Base-by-base conservation (phyloP, 2,113 vertebrate genomes). In the Machaerirhynchus nigripectus region DNA sequence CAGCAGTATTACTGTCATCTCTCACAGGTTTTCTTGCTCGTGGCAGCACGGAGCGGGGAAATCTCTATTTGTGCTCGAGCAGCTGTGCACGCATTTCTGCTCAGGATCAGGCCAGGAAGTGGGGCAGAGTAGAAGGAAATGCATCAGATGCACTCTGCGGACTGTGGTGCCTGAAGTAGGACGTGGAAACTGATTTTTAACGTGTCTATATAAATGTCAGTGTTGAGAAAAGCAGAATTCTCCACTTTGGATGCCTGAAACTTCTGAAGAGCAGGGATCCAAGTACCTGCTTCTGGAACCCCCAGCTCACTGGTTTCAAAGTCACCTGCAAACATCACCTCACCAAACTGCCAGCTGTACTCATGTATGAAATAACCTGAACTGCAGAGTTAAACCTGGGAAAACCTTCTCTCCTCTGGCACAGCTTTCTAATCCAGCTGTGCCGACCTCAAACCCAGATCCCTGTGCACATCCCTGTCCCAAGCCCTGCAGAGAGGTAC, bases 1-100 rank as follows among this genome's bases (percentile, higher is more conserved):
- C 50, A 52, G 75, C 61, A 74, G 68, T 84, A 92, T 94, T 88
- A n/a, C 68, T 84, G 65, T 63, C 30, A 53, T 81, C 71, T 78
- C 39, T 68, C 85, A 59, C 33, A 16, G 52, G 73, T 30, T 47
- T 26, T 64, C 75, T 12, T 28, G 31, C 49, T 49, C 11, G 77
- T 57, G 61, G 71, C 52, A 78, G 30, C 31, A 39, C 7, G 9
- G 12, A 13, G 52, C 37, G 31, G 56, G 21, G 44, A 53, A 76
- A 57, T 40, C 7, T 77, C 39, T 26, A 1, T 46, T 39, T 67
- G 22, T 33, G 30, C 50, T 20, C 7, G 5, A 3, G 3, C 52
- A 87, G 46, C 40, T 91, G 53, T 60, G 64, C 67, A 74, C 84
- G 30, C 8, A 7, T 6, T 31, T 30, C 18, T 78, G 59, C 56